Conservation (phyloP, 2,888 invertebrate genomes). For the Spialia ferax region DNA sequence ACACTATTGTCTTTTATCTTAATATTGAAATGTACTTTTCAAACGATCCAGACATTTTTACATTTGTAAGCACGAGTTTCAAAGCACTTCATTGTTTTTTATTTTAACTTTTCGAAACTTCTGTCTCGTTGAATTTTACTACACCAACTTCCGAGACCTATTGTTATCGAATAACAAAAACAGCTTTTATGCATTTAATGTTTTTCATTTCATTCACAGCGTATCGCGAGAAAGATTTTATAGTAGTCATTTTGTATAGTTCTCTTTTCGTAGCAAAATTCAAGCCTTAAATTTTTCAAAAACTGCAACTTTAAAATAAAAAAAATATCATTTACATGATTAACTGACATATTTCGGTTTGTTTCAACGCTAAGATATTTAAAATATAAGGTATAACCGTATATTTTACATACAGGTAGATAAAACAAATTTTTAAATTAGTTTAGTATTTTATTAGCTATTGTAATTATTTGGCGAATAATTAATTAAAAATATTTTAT, state of each 20-base stretch:
- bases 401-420: no score
- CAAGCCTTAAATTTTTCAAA: no score
- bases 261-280: neutral
- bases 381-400: no score
- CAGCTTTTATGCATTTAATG: neutral
- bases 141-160: slow-evolving; percentile 14
- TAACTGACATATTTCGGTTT: no score
- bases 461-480: no score
- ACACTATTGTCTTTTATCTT: neutral
- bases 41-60: neutral
- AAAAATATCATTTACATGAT: no score
- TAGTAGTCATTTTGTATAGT: neutral
- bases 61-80: neutral
- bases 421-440: no score
- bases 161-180: slow-evolving; percentile 12
- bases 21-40: neutral
- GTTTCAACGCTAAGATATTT: no score
- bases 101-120: slow-evolving; percentile 15
- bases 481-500: no score
- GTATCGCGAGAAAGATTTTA: neutral
- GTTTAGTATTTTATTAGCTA: no score
- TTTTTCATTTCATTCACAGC: slow-evolving; percentile 1
- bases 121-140: slow-evolving; percentile 20
- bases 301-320: no score
- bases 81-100: neutral